Evolutionary conservation across 2,797 vertebrate species (phyloP), one percentile per base, ranked within the genome.

Genomic region (Diceros bicornis): DNA sequence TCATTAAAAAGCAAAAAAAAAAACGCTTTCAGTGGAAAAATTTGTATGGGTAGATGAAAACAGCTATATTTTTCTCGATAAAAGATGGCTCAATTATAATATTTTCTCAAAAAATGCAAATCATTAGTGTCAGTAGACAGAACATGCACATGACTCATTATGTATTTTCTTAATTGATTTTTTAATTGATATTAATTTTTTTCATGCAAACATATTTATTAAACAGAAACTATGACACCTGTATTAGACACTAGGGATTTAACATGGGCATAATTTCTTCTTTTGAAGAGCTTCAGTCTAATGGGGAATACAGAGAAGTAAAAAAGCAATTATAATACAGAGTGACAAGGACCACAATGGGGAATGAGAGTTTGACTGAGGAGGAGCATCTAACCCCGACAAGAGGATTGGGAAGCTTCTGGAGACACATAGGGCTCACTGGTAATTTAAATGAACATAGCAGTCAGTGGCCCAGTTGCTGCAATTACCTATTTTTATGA

Each of bases 201-300:
- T 97, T 74, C 62, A 85, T 89, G 41, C 8, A 59, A 96, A 87
- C 12, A 61, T 59, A 64, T 90, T 97, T 96, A 83, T 94, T 96
- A 91, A 93, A 85, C 57, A 93, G 59, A 81, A 87, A 90, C 7
- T 61, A 10, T 69, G 68, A 32, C 7, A 72, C 21, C 27, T 61
- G 27, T 71, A 93, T 72, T 88, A 94, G 66, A 71, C 6, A 55
- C 9, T 34, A 21, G 71, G 59, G 44, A 87, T 75, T 91, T 44
- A 86, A 71, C 61, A 71, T 16, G 13, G 37, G 11, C 17, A 75
- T 29, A 62, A 82, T 89, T 78, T 94, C 16, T 88, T 95, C 37
- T 72, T 93, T 72, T 91, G 44, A 91, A 71, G 29, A 89, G 12
- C 16, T 6, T 64, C 14, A 59, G 37, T 66, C 47, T 91, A 83